A percentile compares a stretch with the other conserved stretches of the same genome.
phyloP scores from a whole-genome alignment of 2,113 vertebrate genomes.

The Larimichthys polyactis region DNA sequence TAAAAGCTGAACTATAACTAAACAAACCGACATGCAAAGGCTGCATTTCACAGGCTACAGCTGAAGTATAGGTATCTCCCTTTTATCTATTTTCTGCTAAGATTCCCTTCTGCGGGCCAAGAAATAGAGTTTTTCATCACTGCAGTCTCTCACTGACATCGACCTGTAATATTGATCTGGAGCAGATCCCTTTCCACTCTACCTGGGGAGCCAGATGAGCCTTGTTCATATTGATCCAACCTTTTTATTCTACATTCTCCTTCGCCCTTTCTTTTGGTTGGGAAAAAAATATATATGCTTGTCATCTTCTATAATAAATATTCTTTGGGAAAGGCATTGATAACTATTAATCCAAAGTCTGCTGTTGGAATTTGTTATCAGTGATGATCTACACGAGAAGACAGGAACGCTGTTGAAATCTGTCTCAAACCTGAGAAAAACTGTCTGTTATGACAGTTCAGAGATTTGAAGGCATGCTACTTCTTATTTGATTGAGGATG shows the following conservation, averaged over 20 bases:
- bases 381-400: neutral
- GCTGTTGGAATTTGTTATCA: slow-evolving; percentile 41
- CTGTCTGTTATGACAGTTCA: slow-evolving; percentile 32
- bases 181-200: slow-evolving; percentile 80
- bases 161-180: slow-evolving; percentile 79
- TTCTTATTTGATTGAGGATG: slow-evolving; percentile 55
- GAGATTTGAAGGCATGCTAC: slow-evolving; percentile 33
- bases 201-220: slow-evolving; percentile 80
- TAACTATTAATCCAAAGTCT: slow-evolving; percentile 57
- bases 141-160: slow-evolving; percentile 79
- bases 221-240: slow-evolving; percentile 79
- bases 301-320: slow-evolving; percentile 72
- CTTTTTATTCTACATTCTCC: slow-evolving; percentile 76
- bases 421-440: neutral
- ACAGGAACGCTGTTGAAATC: slow-evolving; percentile 13
- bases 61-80: slow-evolving; percentile 66
- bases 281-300: slow-evolving; percentile 59
- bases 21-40: slow-evolving; percentile 64
- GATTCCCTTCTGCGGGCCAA: slow-evolving; percentile 67
- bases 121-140: slow-evolving; percentile 81
- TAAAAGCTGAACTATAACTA: slow-evolving; percentile 59
- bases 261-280: slow-evolving; percentile 61
- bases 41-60: slow-evolving; percentile 61
- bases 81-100: slow-evolving; percentile 73
- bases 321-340: slow-evolving; percentile 55